Base-by-base conservation (phyloP, 2,797 vertebrate genomes). In the Melanotaenia parkinsoni region DNA sequence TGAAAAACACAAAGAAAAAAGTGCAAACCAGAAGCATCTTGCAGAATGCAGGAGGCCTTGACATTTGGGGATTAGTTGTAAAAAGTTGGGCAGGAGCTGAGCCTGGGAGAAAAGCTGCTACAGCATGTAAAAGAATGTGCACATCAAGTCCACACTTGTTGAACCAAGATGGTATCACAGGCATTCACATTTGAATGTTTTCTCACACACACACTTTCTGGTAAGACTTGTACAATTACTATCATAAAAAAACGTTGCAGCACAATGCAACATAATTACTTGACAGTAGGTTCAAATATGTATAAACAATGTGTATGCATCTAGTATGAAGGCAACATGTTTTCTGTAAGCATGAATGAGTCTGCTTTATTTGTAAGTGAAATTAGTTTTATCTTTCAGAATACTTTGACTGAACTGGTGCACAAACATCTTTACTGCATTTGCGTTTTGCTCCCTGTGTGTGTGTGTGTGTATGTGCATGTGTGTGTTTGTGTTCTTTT, bases 141-240 rank as follows among this genome's bases (percentile, higher is more conserved):
- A 74, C 81, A 79, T 94, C 93, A 92, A 90, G 94, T 76, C 89
- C 58, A 68, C 74, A 90, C 94, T 88, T 93, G 94, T 91, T 82
- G 84, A 71, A 79, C 26, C 2, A 77, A 84, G 79, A 89, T 83
- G 65, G 60, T 83, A 85, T 87, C 80, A 72, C 66, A 82, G 70
- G 74, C 76, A 88, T 85, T 86, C 81, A 74, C 32, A 59, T 20
- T 58, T 26, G n/a, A 72, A 45, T 3, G 5, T 22, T 61, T 28
- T 13, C 37, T 32, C 61, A 67, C 3, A 43, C 53, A 37, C 63
- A 53, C 63, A 62, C 57, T 37, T 33, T 61, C 58, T 64, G 20
- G 26, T 62, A 60, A 66, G 30, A 67, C 60, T 45, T 9, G 0
- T 45, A 24, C 40, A 76, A 62, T 35, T 20, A 57, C 32, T 24